Conservation (phyloP, 92 coral and sea anemone genomes). For the Montipora capitata region DNA sequence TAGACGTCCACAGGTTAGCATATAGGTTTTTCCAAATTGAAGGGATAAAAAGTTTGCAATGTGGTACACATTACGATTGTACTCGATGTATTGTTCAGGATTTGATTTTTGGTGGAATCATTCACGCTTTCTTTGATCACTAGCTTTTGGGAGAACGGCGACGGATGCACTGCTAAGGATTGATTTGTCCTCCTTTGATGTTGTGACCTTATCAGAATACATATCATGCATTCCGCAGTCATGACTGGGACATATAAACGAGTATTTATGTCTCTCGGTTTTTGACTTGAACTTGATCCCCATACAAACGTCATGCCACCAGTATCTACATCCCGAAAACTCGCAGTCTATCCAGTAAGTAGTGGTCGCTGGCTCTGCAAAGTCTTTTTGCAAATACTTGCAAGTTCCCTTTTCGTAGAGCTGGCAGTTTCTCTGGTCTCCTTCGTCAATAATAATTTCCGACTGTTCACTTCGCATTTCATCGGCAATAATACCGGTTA, state of each 20-base stretch:
- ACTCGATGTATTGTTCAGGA: conserved; percentile 5
- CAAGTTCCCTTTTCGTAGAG: neutral
- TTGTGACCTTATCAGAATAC: neutral
- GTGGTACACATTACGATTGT: conserved; percentile 19
- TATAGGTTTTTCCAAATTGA: neutral
- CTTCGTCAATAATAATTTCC: conserved; percentile 14
- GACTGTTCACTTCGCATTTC: neutral
- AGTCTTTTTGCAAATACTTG: neutral
- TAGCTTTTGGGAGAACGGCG: too few relatives aligned
- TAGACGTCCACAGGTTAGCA: conserved; percentile 15
- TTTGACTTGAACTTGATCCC: neutral
- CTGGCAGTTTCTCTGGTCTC: neutral
- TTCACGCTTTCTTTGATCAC: too few relatives aligned
- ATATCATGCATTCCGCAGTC: neutral
- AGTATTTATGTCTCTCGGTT: neutral
- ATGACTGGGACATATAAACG: conserved; percentile 1
- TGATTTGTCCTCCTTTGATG: neutral
- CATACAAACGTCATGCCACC: conserved; percentile 43
- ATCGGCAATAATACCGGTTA: neutral
- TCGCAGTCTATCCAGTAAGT: conserved; percentile 42
- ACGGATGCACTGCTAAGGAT: too few relatives aligned
- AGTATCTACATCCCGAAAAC: conserved; percentile 21
- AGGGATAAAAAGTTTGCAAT: conserved; percentile 22
- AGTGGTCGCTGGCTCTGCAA: conserved; percentile 5
- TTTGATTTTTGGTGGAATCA: neutral